A percentile compares a stretch with the other conserved stretches of the same genome.
These are phyloP conservation scores for Lepidothrix coronata DNA, from an alignment of 2,113 vertebrate species.

Conservation along the genomic window DNA sequence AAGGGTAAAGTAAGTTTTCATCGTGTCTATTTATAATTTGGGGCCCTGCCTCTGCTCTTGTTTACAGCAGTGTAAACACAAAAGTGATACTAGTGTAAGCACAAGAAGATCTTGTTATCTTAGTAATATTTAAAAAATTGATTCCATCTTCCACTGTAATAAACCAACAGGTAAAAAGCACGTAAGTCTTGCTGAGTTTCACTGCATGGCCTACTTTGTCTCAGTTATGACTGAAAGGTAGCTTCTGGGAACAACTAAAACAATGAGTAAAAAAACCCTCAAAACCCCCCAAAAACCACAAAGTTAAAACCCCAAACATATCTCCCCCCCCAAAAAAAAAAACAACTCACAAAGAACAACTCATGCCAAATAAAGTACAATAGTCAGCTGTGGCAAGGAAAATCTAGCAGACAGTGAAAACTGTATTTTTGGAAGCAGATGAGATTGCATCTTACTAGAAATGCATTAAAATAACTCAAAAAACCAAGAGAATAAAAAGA, in stretches of 20 bases:
- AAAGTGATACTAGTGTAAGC: background rate
- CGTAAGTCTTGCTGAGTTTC: background rate
- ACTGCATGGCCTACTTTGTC: background rate
- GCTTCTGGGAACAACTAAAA: background rate
- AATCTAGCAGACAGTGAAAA: slow-evolving; percentile 4
- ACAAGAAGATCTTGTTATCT: background rate
- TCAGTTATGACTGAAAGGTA: background rate
- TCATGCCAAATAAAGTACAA: background rate
- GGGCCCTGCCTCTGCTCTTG: background rate
- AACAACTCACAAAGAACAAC: background rate
- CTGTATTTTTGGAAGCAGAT: background rate
- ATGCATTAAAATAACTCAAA: background rate
- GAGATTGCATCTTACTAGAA: background rate
- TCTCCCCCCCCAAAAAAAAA: background rate
- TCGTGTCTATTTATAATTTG: background rate
- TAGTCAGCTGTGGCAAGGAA: background rate
- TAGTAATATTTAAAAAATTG: background rate
- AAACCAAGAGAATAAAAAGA: background rate
- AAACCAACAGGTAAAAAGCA: background rate
- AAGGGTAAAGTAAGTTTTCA: background rate
- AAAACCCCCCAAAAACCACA: no score
- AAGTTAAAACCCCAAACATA: background rate
- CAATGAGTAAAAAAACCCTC: fast-evolving
- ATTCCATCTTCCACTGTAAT: background rate
- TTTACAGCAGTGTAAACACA: background rate